These are phyloP conservation scores for Melinaea marsaeus DNA, from an alignment of 2,888 invertebrate genomes.

Conservation along the genomic window DNA sequence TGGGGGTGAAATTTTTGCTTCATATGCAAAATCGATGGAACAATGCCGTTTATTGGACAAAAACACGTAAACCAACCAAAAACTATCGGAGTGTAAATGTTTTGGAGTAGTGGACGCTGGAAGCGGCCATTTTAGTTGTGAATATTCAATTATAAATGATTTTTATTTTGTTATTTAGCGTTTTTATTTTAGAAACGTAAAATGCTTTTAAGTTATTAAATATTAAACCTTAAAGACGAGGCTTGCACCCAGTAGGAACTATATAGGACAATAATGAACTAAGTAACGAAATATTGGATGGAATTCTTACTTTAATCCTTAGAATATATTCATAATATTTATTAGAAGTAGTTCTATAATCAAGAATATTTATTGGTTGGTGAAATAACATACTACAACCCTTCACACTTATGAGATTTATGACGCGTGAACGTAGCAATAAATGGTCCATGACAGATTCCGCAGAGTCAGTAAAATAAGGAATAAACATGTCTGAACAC, in stretches of 20 bases:
- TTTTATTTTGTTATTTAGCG: neutral
- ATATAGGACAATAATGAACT: too few species aligned
- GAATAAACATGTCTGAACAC: slow-evolving; percentile 2
- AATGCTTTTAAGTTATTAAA: too few species aligned
- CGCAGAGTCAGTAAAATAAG: slow-evolving; percentile 65
- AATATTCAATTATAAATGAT: neutral
- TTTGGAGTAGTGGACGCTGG: slow-evolving; percentile 20
- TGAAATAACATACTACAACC: slow-evolving; percentile 39
- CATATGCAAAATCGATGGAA: slow-evolving; percentile 38
- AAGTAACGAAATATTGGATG: too few species aligned
- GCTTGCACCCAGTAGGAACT: too few species aligned
- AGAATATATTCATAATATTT: too few species aligned
- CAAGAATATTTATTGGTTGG: slow-evolving; percentile 22
- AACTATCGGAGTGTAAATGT: slow-evolving; percentile 21
- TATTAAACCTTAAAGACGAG: too few species aligned
- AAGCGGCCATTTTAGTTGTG: slow-evolving; percentile 19
- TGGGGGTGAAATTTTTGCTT: slow-evolving; percentile 55
- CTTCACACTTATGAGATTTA: slow-evolving; percentile 59
- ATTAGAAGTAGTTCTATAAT: neutral
- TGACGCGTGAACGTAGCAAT: slow-evolving; percentile 66
- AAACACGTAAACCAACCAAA: slow-evolving; percentile 20
- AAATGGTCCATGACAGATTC: slow-evolving; percentile 71
- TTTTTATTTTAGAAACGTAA: neutral
- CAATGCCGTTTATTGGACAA: slow-evolving; percentile 25
- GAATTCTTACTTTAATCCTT: too few species aligned